Percentiles rank a stretch among this genome's conserved stretches.
Conservation (phyloP, 2,888 invertebrate species). For the Lasioglossum zephyrum region DNA sequence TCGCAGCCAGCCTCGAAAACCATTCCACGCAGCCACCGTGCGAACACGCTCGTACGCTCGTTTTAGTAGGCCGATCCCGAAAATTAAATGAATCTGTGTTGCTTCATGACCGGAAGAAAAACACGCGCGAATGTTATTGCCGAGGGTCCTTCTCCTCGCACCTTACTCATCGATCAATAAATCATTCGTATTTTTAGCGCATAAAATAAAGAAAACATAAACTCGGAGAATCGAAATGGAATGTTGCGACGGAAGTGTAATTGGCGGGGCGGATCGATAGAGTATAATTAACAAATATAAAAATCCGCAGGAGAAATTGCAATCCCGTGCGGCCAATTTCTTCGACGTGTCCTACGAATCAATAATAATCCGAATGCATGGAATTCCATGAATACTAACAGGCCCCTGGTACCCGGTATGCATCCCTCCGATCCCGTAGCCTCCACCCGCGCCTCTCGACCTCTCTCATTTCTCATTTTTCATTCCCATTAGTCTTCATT, state of each 20-base stretch:
- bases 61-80: constrained; percentile 51
- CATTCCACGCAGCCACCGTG: constrained; percentile 48
- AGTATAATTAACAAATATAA: constrained; percentile 4
- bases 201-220: background rate
- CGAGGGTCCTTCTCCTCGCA: background rate
- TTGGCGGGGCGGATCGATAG: background rate
- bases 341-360: constrained; percentile 48
- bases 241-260: background rate
- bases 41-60: constrained; percentile 36
- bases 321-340: constrained; percentile 53
- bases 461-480: constrained; percentile 55
- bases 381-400: constrained; percentile 63
- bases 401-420: constrained; percentile 20
- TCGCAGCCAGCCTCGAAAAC: constrained; percentile 31
- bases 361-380: constrained; percentile 59
- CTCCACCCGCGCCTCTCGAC: background rate
- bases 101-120: constrained; percentile 54
- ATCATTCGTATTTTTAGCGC: background rate
- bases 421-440: background rate
- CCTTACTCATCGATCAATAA: background rate
- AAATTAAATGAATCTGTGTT: constrained; percentile 70
- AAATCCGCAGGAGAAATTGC: constrained; percentile 30
- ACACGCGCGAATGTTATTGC: constrained; percentile 60
- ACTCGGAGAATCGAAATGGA: background rate
- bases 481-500: constrained; percentile 63